Evolutionary conservation across 1,140 invertebrate genomes (phyloP).

Genomic region (Phortica variegata): DNA sequence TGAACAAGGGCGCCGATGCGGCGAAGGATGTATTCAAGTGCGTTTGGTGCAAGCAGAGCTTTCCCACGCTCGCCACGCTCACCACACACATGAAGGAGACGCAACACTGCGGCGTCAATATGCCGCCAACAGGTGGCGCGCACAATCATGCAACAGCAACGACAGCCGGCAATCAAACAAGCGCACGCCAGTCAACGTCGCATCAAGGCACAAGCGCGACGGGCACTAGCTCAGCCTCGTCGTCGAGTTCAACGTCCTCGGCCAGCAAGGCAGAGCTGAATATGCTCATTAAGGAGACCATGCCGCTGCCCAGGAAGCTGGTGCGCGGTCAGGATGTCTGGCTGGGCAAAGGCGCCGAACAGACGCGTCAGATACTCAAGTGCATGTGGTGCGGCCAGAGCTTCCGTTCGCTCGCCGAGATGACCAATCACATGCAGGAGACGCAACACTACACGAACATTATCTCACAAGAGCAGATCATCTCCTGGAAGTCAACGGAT

Average conservation of each 20-base stretch:
- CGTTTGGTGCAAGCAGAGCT: slow-evolving; percentile 94
- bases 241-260: slow-evolving; percentile 61
- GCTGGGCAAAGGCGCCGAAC: slow-evolving; percentile 96
- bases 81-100: slow-evolving; percentile 95
- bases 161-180: neutral
- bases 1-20: slow-evolving; percentile 89
- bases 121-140: slow-evolving; percentile 59
- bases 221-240: slow-evolving; percentile 60
- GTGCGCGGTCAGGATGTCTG: slow-evolving; percentile 98
- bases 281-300: slow-evolving; percentile 86
- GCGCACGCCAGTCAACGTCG: slow-evolving; percentile 4
- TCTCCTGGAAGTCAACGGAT: slow-evolving; percentile 91
- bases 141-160: slow-evolving; percentile 2
- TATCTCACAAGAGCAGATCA: slow-evolving; percentile 94
- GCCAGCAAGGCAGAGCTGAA: slow-evolving; percentile 76
- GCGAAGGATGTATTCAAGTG: slow-evolving; percentile 93
- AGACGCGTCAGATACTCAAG: slow-evolving; percentile 94
- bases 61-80: slow-evolving; percentile 83
- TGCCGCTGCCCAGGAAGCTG: slow-evolving; percentile 90
- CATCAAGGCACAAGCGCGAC: slow-evolving; percentile 61
- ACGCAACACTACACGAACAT: slow-evolving; percentile 98
- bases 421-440: slow-evolving; percentile 98
- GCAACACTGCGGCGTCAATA: slow-evolving; percentile 85
- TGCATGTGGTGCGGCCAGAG: slow-evolving; percentile 99
- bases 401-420: slow-evolving; percentile 92